Evolutionary conservation across 2,113 vertebrate genomes (phyloP), one percentile per base, ranked within the genome.

Genomic region (Turdus rufiventris): DNA sequence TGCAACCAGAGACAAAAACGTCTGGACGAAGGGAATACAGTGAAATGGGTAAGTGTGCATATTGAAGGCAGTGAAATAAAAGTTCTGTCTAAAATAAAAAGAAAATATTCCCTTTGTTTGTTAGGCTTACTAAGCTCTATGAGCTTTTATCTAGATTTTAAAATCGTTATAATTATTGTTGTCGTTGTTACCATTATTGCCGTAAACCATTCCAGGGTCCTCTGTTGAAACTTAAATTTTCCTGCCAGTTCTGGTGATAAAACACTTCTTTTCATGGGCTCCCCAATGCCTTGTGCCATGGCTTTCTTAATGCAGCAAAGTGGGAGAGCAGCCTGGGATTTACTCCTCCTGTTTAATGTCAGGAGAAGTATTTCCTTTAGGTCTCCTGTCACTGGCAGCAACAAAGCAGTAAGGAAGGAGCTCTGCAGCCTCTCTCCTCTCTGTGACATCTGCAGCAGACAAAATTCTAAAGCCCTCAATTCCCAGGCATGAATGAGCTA

Each of bases 401-500:
- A 88, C 97, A 95, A 96, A 97, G 97, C 96, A 92, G 94, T 87
- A 45, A 97, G 91, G 70, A 84, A 71, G 93, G 70, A 95, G 78
- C 91, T 95, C 88, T 92, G 94, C 48, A 97, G 85, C 94, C 78
- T 80, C 88, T 96, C 94, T 97, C 83, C 60, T 94, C 90, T 53
- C 77, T 4, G 70, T 3, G 60, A 96, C 97, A 97, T 97, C 97
- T 97, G 97, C 96, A 93, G 92, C 97, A 97, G 96, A 86, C 95
- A 85, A 75, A 95, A 97, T 96, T 97, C 96, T 68, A 82, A 97
- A 94, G 88, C 93, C 96, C 94, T 97, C 97, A 97, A 97, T 98
- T 98, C 98, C 97, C 97, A 97, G 97, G 87, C 97, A 97, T 95
- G 97, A 97, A 95, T 82, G 96, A 93, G 88, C 96, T 97, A 97